A percentile compares a stretch with the other conserved stretches of the same genome.
Evolutionary conservation across 1,140 invertebrate species (phyloP).

Genomic region (Calliopsis andreniformis): DNA sequence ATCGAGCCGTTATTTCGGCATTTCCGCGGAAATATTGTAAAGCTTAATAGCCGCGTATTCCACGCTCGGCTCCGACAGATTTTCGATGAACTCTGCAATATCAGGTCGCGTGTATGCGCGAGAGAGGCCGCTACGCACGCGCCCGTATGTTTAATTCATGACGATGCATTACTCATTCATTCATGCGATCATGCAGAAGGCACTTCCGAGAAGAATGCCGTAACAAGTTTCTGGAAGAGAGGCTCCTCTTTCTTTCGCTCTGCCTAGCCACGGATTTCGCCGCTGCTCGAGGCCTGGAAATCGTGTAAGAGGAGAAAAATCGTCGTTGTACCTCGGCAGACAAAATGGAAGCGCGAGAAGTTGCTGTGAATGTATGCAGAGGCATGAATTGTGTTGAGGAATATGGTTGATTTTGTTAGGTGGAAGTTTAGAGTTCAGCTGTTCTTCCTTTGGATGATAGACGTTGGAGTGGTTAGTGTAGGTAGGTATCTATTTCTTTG

Average conservation of each 20-base stretch:
- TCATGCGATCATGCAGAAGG: slow-evolving; percentile 69
- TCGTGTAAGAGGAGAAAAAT: slow-evolving; percentile 6
- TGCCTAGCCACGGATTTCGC: not conserved
- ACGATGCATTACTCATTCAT: slow-evolving; percentile 74
- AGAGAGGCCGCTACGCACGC: slow-evolving; percentile 55
- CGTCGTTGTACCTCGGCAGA: slow-evolving; percentile 15
- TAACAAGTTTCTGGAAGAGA: slow-evolving; percentile 70
- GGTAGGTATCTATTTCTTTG: too few relatives aligned
- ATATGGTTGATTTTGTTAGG: too few relatives aligned
- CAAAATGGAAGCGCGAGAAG: slow-evolving; percentile 3
- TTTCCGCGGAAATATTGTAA: not conserved
- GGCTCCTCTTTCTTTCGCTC: not conserved
- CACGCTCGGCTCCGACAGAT: not conserved
- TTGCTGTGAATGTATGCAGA: not conserved
- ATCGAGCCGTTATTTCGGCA: not conserved
- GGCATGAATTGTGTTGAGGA: too few relatives aligned
- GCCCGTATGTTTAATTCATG: slow-evolving; percentile 76
- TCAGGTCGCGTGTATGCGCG: not conserved
- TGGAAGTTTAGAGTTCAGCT: too few relatives aligned
- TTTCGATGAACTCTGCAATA: not conserved
- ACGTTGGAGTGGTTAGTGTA: too few relatives aligned
- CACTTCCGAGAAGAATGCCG: slow-evolving; percentile 72
- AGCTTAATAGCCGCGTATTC: not conserved
- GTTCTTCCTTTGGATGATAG: too few relatives aligned
- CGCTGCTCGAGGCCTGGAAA: slow-evolving; percentile 20